A percentile compares a stretch with the other conserved stretches of the same genome.
Conservation (phyloP, 2,888 invertebrate species). For the Eubasilissa splendida region DNA sequence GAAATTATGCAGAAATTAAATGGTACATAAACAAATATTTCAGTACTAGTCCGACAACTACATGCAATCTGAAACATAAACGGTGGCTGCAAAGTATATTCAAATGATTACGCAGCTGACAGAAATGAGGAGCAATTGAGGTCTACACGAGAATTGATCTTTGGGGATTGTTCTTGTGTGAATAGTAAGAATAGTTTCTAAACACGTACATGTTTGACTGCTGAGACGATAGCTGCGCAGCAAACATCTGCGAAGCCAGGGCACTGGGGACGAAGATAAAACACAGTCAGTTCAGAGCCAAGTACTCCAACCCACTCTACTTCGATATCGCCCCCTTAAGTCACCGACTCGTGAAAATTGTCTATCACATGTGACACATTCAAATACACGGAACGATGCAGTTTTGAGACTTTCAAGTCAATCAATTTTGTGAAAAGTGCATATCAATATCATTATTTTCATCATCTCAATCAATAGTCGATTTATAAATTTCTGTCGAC, state of each 20-base stretch:
- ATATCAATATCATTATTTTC: too few relatives aligned
- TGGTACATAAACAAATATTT: conserved; percentile 21
- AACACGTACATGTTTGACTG: conserved; percentile 93
- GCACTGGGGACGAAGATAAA: conserved; percentile 82
- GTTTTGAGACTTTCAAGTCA: too few relatives aligned
- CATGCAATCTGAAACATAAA: conserved; percentile 40
- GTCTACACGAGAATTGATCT: not conserved
- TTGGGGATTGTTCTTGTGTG: not conserved
- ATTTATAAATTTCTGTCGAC: too few relatives aligned
- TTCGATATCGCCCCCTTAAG: too few relatives aligned
- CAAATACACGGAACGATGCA: too few relatives aligned
- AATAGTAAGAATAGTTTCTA: conserved; percentile 53
- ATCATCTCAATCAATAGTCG: too few relatives aligned
- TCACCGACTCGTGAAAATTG: too few relatives aligned
- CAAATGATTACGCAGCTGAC: conserved; percentile 37
- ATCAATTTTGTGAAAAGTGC: too few relatives aligned
- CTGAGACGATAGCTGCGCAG: conserved; percentile 92
- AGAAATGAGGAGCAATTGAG: not conserved
- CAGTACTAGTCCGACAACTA: conserved; percentile 20
- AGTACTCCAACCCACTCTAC: not conserved
- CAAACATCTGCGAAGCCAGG: conserved; percentile 97
- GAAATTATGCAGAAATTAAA: conserved; percentile 29
- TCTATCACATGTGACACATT: too few relatives aligned
- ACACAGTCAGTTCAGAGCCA: conserved; percentile 53
- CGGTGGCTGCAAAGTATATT: conserved; percentile 28